These are phyloP conservation scores for Caenorhabditis brenneri DNA, from an alignment of 1,140 invertebrate genomes.

Conservation along the genomic window DNA sequence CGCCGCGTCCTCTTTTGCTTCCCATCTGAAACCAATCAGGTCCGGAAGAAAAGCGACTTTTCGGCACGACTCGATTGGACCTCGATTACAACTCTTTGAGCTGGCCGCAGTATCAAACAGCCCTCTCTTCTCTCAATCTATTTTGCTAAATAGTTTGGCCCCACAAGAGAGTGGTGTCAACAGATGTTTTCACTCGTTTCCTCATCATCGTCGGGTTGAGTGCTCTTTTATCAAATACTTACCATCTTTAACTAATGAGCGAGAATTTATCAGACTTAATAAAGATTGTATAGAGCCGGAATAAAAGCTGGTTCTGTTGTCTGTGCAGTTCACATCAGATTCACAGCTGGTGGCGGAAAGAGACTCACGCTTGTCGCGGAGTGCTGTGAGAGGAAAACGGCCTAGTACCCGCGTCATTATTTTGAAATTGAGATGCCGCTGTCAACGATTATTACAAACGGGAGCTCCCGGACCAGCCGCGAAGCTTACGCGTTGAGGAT, in stretches of 20 bases:
- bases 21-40: conserved; percentile 61
- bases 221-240: conserved; percentile 30
- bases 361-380: conserved; percentile 5
- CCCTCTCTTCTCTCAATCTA: conserved; percentile 36
- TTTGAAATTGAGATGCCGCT: conserved; percentile 41
- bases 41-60: conserved; percentile 37
- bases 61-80: conserved; percentile 34
- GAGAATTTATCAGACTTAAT: not conserved
- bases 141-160: conserved; percentile 33
- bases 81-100: conserved; percentile 42
- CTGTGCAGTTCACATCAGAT: not conserved
- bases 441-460: conserved; percentile 39
- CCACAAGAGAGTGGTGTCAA: conserved; percentile 1
- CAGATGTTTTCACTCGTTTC: conserved; percentile 25
- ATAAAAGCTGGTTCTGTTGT: not conserved
- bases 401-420: conserved; percentile 33
- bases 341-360: conserved; percentile 32
- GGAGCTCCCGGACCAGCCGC: not conserved
- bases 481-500: not conserved
- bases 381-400: conserved; percentile 25
- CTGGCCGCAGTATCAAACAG: conserved; percentile 36
- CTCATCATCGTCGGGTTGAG: not conserved
- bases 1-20: conserved; percentile 62
- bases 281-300: not conserved
- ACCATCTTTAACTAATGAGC: not conserved